A percentile compares a stretch with the other conserved stretches of the same genome.
Conservation (phyloP, 2,113 vertebrate genomes). For the Saimiri boliviensis region DNA sequence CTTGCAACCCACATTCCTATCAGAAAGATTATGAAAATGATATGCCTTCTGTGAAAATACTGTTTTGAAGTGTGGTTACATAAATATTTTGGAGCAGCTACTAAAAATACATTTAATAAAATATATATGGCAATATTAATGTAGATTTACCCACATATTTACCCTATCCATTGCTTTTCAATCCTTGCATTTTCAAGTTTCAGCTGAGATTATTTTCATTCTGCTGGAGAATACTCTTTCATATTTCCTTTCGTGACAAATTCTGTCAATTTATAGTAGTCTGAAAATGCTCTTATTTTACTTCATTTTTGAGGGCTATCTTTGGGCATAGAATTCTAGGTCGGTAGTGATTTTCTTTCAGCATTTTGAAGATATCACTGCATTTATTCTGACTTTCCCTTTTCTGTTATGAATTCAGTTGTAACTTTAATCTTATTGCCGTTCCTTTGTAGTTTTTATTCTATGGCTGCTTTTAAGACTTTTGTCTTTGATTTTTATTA, state of each 20-base stretch:
- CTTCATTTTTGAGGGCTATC: not conserved
- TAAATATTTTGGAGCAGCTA: not conserved
- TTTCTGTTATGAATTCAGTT: not conserved
- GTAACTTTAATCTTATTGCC: not conserved
- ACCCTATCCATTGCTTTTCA: not conserved
- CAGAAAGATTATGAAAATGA: not conserved
- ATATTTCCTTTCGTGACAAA: not conserved
- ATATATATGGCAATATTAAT: not conserved
- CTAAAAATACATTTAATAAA: not conserved
- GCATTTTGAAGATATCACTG: not conserved
- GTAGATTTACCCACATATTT: not conserved
- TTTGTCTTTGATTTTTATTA: not conserved
- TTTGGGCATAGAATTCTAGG: not conserved
- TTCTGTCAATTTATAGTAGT: not conserved
- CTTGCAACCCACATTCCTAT: not conserved
- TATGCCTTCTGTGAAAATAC: not conserved
- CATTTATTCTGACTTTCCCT: not conserved
- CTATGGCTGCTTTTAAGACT: slow-evolving; percentile 8
- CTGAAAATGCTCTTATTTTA: not conserved
- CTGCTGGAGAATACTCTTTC: not conserved
- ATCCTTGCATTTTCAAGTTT: not conserved
- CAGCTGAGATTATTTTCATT: not conserved
- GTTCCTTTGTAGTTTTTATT: not conserved
- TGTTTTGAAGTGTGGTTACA: not conserved
- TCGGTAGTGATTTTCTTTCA: not conserved